phyloP scores from a whole-genome alignment of 2,888 invertebrate species.

The Nineta flava region DNA sequence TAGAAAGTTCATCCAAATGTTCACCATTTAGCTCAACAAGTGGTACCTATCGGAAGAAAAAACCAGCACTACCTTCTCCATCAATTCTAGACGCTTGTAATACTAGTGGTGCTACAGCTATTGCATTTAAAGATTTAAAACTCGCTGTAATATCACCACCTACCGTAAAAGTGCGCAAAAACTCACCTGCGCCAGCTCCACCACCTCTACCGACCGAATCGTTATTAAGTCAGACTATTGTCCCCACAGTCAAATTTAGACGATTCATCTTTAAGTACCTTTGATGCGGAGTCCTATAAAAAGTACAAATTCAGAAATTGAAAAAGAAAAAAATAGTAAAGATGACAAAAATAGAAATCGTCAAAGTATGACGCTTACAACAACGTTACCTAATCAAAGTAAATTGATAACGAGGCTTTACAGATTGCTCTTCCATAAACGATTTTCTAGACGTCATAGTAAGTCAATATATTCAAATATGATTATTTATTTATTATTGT shows the following conservation, averaged over 20 bases:
- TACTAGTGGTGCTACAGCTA: no score
- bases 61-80: constrained; percentile 53
- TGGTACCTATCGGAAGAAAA: constrained; percentile 41
- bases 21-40: constrained; percentile 25
- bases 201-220: constrained; percentile 22
- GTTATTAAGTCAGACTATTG: no score
- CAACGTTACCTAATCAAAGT: no score
- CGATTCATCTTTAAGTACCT: no score
- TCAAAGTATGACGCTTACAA: constrained; percentile 22
- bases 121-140: constrained; percentile 8
- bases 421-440: no score
- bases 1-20: constrained; percentile 25
- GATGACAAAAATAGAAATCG: constrained; percentile 41
- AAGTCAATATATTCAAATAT: no score
- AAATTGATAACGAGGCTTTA: no score
- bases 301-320: constrained; percentile 25
- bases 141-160: constrained; percentile 23
- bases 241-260: no score
- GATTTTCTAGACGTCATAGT: no score
- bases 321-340: constrained; percentile 38
- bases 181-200: constrained; percentile 45
- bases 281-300: not conserved
- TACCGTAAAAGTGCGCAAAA: constrained; percentile 39
- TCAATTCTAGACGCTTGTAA: constrained; percentile 9
- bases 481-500: no score